Evolutionary conservation across 2,888 invertebrate species (phyloP), one percentile per base, ranked within the genome.

Genomic region (Cinara cedri): DNA sequence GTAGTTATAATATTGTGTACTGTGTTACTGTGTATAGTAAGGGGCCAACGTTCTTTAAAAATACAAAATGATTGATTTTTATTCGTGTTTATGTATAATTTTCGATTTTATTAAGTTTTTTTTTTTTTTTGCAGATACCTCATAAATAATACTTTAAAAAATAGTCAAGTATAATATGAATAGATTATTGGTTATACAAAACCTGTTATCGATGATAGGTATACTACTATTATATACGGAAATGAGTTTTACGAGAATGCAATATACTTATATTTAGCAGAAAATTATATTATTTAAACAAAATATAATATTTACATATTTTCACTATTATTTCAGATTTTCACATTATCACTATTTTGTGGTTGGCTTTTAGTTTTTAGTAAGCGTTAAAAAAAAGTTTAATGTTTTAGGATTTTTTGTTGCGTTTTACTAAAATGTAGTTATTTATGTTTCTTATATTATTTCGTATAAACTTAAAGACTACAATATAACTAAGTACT

Each of bases 391-490:
- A 55, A 44, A 57, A 72, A 46, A 49, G 26, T 44, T 24, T n/a
- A 72, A 46, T 16, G 13, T 19, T 44, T 14, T 34, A n/a, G n/a
- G 0, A 11, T 46, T 57, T 57, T 3, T 49, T 6, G 21, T 21
- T 34, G 42, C 42, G 16, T 51, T 62, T 72, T 62, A 74, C n/a
- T n/a, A n/a, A 42, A n/a, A 60, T 26, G 19, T n/a, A 62, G 46
- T 51, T 51, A 24, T 42, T 14, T 1, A 24, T 3, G 34, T 74
- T 74, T 51, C 19, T 16, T 72, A 62, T 51, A 46, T 16, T 26
- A 21, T 3, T 72, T 34, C 21, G 19, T 34, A 34, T 21, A 62
- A 19, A 74, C 74, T 42, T 65, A 1, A 62, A 51, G 16, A 60
- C 44, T 24, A 24, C 3, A n/a, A 16, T 4, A 11, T 65, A 63